phyloP scores from a whole-genome alignment of 2,888 invertebrate genomes.

The Sarcophaga variegata region DNA sequence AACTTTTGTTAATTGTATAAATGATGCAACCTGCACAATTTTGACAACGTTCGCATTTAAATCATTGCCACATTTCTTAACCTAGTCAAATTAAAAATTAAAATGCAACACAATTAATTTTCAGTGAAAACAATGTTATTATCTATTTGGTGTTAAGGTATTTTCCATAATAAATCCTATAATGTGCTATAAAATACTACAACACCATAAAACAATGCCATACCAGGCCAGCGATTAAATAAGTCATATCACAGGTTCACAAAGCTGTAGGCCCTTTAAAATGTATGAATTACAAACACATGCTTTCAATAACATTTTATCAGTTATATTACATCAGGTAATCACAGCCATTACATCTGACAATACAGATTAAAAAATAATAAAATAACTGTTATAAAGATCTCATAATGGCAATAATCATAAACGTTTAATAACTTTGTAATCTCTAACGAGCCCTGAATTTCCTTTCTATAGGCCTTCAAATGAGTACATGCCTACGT shows the following conservation, averaged over 20 bases:
- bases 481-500: not conserved
- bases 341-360: too few relatives aligned
- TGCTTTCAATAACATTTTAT: not conserved
- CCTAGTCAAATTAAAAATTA: too few relatives aligned
- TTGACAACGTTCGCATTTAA: too few relatives aligned
- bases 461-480: not conserved
- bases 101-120: too few relatives aligned
- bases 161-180: not conserved
- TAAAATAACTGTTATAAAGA: not conserved
- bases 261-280: not conserved
- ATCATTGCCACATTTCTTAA: too few relatives aligned
- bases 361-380: not conserved
- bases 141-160: not conserved
- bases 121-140: not conserved
- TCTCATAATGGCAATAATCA: not conserved
- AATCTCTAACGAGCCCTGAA: not conserved
- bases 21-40: too few relatives aligned
- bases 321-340: not conserved
- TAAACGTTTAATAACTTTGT: not conserved
- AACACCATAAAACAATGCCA: not conserved
- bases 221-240: not conserved
- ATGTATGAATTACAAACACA: not conserved
- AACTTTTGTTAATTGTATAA: too few relatives aligned
- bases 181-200: not conserved
- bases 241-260: too few relatives aligned